Evolutionary conservation across 2,113 vertebrate species (phyloP).

Genomic region (Colistium nudipinnis): DNA sequence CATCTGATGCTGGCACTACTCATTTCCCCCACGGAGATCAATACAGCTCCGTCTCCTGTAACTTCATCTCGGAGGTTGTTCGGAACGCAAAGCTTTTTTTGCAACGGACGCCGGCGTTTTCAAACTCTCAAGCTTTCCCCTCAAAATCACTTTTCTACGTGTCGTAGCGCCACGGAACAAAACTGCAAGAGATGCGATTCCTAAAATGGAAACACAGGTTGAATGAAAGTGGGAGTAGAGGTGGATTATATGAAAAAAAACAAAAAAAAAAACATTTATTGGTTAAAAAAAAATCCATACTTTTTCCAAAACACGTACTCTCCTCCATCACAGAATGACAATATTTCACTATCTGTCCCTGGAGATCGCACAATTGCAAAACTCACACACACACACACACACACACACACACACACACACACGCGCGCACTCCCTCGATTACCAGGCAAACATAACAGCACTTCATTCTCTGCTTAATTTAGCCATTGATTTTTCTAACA

Average conservation of each 20-base stretch:
- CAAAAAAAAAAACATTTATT: too few species aligned
- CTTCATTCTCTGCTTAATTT: constrained; percentile 71
- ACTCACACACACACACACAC: not conserved
- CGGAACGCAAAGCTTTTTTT: not conserved
- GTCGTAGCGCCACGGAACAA: not conserved
- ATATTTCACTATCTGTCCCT: not conserved
- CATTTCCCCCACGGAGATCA: constrained; percentile 27
- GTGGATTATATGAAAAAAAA: too few species aligned
- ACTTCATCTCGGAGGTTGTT: constrained; percentile 47
- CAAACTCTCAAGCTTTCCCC: not conserved
- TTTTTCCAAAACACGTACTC: not conserved
- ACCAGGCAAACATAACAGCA: constrained; percentile 49
- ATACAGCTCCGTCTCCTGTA: constrained; percentile 22
- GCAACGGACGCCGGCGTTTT: constrained; percentile 5
- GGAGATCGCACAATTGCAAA: not conserved
- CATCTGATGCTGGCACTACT: not conserved
- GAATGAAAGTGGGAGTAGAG: not conserved
- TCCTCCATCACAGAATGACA: not conserved
- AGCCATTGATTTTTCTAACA: constrained; percentile 69
- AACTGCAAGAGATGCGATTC: not conserved
- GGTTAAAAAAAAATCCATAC: too few species aligned
- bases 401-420: not conserved
- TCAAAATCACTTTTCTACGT: not conserved
- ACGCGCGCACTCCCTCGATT: constrained; percentile 14
- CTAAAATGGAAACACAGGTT: not conserved